A percentile compares a stretch with the other conserved stretches of the same genome.
Evolutionary conservation across 2,113 vertebrate genomes (phyloP).

Genomic region (Myotis lucifugus): DNA sequence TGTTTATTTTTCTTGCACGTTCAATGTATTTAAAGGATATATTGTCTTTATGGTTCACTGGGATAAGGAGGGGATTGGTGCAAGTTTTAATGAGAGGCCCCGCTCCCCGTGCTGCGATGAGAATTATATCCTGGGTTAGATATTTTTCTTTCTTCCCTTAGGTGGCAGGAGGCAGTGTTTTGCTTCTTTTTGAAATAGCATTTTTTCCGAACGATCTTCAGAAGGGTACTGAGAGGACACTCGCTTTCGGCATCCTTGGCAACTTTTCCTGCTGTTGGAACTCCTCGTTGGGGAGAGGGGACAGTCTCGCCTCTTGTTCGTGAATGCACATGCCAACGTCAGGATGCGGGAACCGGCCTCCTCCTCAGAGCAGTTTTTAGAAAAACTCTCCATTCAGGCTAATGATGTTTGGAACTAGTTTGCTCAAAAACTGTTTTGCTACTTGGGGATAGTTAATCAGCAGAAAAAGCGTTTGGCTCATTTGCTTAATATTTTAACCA

Average conservation of each 20-base stretch:
- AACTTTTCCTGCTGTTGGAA: constrained; percentile 72
- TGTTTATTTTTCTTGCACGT: constrained; percentile 81
- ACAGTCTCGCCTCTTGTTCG: background rate
- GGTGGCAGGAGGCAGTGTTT: constrained; percentile 75
- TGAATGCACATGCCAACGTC: background rate
- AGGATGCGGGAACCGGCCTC: background rate
- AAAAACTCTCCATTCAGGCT: constrained; percentile 5
- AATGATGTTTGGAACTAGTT: constrained; percentile 63
- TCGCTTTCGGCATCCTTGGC: background rate
- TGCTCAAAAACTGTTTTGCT: constrained; percentile 77
- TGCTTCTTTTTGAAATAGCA: constrained; percentile 74
- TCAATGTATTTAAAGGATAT: constrained; percentile 78
- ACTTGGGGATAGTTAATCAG: constrained; percentile 81
- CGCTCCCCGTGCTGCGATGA: constrained; percentile 10
- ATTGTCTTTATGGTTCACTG: constrained; percentile 71
- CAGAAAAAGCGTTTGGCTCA: constrained; percentile 83
- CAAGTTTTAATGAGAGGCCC: constrained; percentile 64
- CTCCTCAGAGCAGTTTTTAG: background rate
- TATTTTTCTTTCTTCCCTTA: constrained; percentile 60
- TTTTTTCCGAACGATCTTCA: constrained; percentile 68
- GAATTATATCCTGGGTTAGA: background rate
- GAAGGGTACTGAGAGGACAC: constrained; percentile 67
- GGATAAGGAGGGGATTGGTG: constrained; percentile 58
- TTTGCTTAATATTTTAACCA: constrained; percentile 88
- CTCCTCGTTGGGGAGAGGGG: background rate